A percentile compares a stretch with the other conserved stretches of the same genome.
Conservation (phyloP, 1,140 invertebrate genomes). For the Mercenaria mercenaria region DNA sequence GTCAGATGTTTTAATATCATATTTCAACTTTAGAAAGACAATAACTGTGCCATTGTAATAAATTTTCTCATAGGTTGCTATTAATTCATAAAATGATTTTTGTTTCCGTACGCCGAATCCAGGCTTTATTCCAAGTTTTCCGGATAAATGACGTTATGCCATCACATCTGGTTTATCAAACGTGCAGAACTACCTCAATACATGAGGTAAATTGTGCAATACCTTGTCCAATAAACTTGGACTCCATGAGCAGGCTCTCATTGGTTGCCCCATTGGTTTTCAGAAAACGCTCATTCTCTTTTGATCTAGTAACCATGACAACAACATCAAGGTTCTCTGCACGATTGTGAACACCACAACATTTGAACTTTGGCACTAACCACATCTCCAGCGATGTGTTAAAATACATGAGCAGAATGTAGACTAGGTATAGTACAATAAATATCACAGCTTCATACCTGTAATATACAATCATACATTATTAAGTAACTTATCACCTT, state of each 20-base stretch:
- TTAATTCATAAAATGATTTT: too few species aligned
- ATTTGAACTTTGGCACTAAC: conserved; percentile 72
- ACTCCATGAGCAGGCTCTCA: background rate
- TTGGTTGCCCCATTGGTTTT: background rate
- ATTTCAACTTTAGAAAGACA: too few species aligned
- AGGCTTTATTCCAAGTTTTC: too few species aligned
- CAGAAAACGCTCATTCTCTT: background rate
- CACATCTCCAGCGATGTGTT: conserved; percentile 81
- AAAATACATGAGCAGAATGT: conserved; percentile 85
- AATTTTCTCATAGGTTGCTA: too few species aligned
- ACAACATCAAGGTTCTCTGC: background rate
- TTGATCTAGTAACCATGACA: background rate
- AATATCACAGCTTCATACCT: conserved; percentile 85
- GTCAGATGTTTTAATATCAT: too few species aligned
- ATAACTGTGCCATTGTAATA: too few species aligned
- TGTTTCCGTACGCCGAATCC: too few species aligned
- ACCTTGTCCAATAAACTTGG: conserved; percentile 17
- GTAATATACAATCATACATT: conserved; percentile 9
- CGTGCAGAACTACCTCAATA: too few species aligned
- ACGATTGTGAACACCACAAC: conserved; percentile 61
- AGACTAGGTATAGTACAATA: conserved; percentile 81
- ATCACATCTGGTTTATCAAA: too few species aligned
- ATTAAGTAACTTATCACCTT: background rate
- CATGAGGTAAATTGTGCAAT: too few species aligned
- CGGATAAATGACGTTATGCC: too few species aligned